Evolutionary conservation across 2,113 vertebrate species (phyloP).

Genomic region (Tetraodon nigroviridis): DNA sequence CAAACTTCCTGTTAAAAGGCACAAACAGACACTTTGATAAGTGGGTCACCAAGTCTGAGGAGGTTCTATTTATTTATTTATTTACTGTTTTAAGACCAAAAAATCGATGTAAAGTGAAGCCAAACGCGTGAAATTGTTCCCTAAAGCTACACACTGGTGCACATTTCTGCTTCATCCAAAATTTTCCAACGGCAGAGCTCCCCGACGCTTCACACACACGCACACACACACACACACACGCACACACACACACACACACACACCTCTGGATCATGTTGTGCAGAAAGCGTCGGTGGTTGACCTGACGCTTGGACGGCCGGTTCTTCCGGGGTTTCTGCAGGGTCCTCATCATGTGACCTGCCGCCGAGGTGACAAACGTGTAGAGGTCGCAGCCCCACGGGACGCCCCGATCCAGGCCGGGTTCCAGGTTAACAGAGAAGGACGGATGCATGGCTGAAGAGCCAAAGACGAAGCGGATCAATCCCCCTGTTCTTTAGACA

Average conservation of each 20-base stretch:
- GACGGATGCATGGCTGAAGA: constrained; percentile 61
- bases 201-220: too few relatives aligned
- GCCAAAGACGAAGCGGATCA: neutral
- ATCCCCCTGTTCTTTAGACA: too few relatives aligned
- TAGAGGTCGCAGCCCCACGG: constrained; percentile 77
- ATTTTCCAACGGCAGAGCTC: neutral
- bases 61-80: too few relatives aligned
- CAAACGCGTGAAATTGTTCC: neutral
- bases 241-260: too few relatives aligned
- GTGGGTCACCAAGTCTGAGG: neutral
- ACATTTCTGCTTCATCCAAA: neutral
- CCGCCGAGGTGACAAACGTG: constrained; percentile 82
- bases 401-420: constrained; percentile 68
- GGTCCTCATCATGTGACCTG: constrained; percentile 81
- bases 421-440: constrained; percentile 57
- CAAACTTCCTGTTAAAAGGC: constrained; percentile 73
- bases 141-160: neutral
- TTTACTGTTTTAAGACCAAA: too few relatives aligned
- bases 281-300: constrained; percentile 82
- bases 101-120: neutral
- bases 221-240: too few relatives aligned
- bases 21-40: neutral
- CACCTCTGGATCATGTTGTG: constrained; percentile 84
- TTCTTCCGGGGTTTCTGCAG: constrained; percentile 77
- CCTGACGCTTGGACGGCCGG: constrained; percentile 76